A percentile compares a stretch with the other conserved stretches of the same genome.
phyloP scores from a whole-genome alignment of 23 tunicate genomes.

The Ciona savignyi region DNA sequence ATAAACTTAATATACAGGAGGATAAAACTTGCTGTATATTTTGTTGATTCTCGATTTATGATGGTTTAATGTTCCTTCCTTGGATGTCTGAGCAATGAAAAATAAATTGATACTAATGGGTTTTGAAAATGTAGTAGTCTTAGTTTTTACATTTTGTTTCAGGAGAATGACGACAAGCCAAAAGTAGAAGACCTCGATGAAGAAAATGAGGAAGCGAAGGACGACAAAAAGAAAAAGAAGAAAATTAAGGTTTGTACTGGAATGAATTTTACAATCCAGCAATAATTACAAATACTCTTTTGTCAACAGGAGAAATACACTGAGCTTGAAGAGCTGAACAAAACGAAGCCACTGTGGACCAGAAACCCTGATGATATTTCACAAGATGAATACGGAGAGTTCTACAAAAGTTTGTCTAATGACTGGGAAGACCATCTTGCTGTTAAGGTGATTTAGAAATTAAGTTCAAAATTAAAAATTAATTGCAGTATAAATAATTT shows the following conservation, averaged over 20 bases:
- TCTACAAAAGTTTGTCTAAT: constrained; percentile 90
- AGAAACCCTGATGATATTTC: constrained; percentile 97
- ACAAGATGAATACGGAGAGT: constrained; percentile 96
- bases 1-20: constrained; percentile 1
- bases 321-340: constrained; percentile 89
- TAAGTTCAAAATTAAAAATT: too few species aligned
- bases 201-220: constrained; percentile 63
- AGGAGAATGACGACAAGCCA: constrained; percentile 65
- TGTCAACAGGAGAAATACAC: constrained; percentile 62
- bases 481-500: too few species aligned
- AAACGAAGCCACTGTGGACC: constrained; percentile 96
- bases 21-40: constrained; percentile 6
- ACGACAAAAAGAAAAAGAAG: constrained; percentile 75
- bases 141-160: too few species aligned
- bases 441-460: constrained; percentile 88
- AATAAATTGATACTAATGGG: too few species aligned
- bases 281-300: background rate
- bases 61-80: constrained; percentile 69
- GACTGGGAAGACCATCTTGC: constrained; percentile 99
- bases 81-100: constrained; percentile 63
- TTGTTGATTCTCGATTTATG: constrained; percentile 18
- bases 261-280: background rate
- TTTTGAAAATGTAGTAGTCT: too few species aligned
- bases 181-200: constrained; percentile 93
- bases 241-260: constrained; percentile 59